A percentile compares a stretch with the other conserved stretches of the same genome.
Conservation (phyloP, 2,888 invertebrate genomes). For the Pyrgus malvae region DNA sequence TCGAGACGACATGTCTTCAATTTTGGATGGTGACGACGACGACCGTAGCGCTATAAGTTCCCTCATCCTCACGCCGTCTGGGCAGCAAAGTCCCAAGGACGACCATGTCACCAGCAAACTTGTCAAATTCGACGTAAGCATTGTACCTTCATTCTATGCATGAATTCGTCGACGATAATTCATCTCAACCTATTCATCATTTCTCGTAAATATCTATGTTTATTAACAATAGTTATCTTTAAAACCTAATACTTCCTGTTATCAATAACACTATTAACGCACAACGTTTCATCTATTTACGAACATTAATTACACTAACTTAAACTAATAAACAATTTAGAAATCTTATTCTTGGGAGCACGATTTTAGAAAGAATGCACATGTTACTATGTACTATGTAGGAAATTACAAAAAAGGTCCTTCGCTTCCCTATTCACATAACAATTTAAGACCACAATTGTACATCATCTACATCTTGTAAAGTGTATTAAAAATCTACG, state of each 20-base stretch:
- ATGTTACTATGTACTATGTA: no score
- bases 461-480: background rate
- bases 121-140: constrained; percentile 83
- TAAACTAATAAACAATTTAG: constrained; percentile 29
- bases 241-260: constrained; percentile 26
- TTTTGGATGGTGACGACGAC: constrained; percentile 88
- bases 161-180: background rate
- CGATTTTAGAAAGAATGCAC: constrained; percentile 2
- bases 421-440: no score
- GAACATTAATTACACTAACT: constrained; percentile 63
- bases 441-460: background rate
- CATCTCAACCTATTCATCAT: constrained; percentile 2
- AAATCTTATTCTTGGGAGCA: constrained; percentile 1
- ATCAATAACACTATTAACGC: constrained; percentile 59
- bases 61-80: constrained; percentile 67
- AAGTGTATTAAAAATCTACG: background rate
- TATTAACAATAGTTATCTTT: constrained; percentile 33
- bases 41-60: constrained; percentile 85
- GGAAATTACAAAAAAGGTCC: no score
- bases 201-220: constrained; percentile 12
- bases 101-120: constrained; percentile 73
- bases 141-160: constrained; percentile 6
- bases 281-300: constrained; percentile 53
- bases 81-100: constrained; percentile 67
- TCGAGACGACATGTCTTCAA: constrained; percentile 84